Percentiles rank a stretch among this genome's conserved stretches.
These are phyloP conservation scores for Barnardius zonarius DNA, from an alignment of 2,113 vertebrate species.

Conservation along the genomic window DNA sequence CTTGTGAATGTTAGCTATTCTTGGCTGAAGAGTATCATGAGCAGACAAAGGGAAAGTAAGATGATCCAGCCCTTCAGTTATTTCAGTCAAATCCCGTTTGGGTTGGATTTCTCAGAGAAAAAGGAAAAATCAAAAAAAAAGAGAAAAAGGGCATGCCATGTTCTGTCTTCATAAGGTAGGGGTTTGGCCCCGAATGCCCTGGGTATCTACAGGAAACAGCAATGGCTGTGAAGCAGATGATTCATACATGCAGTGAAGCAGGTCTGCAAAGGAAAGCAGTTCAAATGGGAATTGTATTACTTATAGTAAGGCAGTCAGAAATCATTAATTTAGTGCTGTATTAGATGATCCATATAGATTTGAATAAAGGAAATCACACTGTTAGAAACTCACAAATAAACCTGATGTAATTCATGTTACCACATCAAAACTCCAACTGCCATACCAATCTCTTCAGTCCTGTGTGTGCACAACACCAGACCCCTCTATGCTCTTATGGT, in stretches of 20 bases:
- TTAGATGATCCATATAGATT: not conserved
- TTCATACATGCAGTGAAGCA: not conserved
- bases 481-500: not conserved
- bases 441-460: not conserved
- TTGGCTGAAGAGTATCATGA: not conserved
- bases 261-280: not conserved
- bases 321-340: not conserved
- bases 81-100: not conserved
- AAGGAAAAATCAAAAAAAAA: not conserved
- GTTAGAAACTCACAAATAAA: not conserved
- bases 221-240: not conserved
- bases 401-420: not conserved
- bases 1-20: not conserved
- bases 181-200: not conserved
- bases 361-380: not conserved
- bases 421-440: not conserved
- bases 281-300: not conserved
- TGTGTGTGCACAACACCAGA: not conserved
- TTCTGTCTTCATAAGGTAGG: not conserved
- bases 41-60: not conserved
- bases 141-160: not conserved
- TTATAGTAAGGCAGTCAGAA: not conserved
- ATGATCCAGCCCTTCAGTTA: not conserved
- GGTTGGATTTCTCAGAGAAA: not conserved
- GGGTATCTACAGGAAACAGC: not conserved